Conservation (phyloP, 2,797 vertebrate genomes). For the Pempheris klunzingeri region DNA sequence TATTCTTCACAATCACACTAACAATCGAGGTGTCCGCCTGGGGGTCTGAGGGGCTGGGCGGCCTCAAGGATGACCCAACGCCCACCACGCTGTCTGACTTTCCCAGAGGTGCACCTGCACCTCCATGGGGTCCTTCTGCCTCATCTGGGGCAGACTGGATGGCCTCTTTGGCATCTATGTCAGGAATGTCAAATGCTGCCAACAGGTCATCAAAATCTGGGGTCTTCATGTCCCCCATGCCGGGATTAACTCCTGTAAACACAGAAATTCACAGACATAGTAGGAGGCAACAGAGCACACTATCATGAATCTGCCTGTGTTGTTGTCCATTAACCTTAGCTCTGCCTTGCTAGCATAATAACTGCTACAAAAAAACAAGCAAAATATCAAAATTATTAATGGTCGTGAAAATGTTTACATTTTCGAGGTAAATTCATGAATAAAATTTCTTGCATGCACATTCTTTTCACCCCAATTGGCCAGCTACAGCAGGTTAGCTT, state of each 20-base stretch:
- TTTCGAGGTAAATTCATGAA: background rate
- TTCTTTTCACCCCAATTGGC: background rate
- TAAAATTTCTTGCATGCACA: background rate
- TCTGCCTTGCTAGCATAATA: constrained; percentile 8
- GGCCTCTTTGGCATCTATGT: constrained; percentile 97
- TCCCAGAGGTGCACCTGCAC: constrained; percentile 77
- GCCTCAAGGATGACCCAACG: constrained; percentile 79
- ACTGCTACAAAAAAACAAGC: constrained; percentile 12
- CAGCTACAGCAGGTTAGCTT: constrained; percentile 34
- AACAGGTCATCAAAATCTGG: constrained; percentile 99
- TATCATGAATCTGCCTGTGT: constrained; percentile 15
- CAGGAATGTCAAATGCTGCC: constrained; percentile 97
- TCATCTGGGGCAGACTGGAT: constrained; percentile 95
- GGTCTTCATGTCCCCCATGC: constrained; percentile 99
- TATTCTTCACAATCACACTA: constrained; percentile 98
- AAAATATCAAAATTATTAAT: background rate
- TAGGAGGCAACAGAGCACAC: constrained; percentile 12
- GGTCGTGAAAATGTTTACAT: background rate
- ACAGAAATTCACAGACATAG: constrained; percentile 24
- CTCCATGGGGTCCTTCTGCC: constrained; percentile 86
- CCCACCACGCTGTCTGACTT: constrained; percentile 80
- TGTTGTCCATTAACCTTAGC: constrained; percentile 29
- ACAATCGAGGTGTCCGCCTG: constrained; percentile 92
- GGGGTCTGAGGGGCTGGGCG: constrained; percentile 83
- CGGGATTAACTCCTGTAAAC: constrained; percentile 85